Evolutionary conservation across 2,113 vertebrate genomes (phyloP).

Genomic region (Mustelus asterias): DNA sequence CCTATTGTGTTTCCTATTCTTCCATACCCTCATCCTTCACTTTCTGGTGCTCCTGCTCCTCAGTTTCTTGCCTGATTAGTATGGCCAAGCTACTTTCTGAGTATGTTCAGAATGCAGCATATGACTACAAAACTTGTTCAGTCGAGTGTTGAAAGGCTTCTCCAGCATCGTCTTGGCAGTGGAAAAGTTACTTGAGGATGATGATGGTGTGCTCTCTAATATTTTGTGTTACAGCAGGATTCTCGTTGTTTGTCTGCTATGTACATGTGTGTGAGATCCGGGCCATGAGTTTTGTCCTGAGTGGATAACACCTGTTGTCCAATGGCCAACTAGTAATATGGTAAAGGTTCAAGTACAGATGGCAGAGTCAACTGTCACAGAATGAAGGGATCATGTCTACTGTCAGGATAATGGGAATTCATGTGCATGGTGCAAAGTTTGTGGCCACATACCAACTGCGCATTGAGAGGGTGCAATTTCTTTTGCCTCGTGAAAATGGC

Average conservation of each 20-base stretch:
- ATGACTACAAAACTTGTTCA: background rate
- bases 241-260: background rate
- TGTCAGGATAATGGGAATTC: background rate
- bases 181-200: background rate
- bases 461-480: background rate
- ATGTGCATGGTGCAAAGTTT: background rate
- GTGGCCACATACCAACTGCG: background rate
- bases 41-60: background rate
- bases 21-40: background rate
- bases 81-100: background rate
- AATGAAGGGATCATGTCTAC: background rate
- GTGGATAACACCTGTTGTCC: background rate
- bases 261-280: background rate
- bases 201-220: background rate
- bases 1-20: background rate
- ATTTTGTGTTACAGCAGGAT: background rate
- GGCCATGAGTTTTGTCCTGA: background rate
- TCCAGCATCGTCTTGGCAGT: background rate
- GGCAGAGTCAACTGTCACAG: background rate
- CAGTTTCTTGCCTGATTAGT: background rate
- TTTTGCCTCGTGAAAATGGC: background rate
- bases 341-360: background rate
- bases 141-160: background rate
- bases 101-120: background rate
- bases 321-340: background rate